Evolutionary conservation across 2,113 vertebrate species (phyloP).

Genomic region (Nerophis lumbriciformis): DNA sequence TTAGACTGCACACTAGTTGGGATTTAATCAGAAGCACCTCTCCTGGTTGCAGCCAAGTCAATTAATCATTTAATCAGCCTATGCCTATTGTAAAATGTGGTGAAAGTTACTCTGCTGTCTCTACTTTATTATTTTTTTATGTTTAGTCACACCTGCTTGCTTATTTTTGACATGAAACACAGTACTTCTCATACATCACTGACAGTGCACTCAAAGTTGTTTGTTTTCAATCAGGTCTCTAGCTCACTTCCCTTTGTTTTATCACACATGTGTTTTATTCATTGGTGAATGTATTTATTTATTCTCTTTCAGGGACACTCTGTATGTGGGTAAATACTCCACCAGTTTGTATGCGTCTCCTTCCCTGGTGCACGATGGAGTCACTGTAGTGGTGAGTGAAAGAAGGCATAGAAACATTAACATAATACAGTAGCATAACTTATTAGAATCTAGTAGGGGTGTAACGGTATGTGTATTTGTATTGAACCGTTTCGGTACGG

Average conservation of each 20-base stretch:
- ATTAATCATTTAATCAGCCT: not conserved
- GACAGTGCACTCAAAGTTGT: not conserved
- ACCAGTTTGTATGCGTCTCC: constrained; percentile 91
- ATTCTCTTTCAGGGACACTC: constrained; percentile 77
- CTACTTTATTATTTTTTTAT: constrained; percentile 6
- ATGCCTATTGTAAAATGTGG: not conserved
- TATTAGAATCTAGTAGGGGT: not conserved
- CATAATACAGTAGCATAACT: not conserved
- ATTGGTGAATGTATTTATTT: not conserved
- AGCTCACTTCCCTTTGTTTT: not conserved
- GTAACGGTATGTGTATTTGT: no score
- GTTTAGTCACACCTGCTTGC: constrained; percentile 29
- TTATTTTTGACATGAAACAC: constrained; percentile 16
- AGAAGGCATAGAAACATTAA: not conserved
- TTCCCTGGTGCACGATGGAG: constrained; percentile 93
- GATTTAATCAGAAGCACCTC: not conserved
- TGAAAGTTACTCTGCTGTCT: not conserved
- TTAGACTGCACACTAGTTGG: not conserved
- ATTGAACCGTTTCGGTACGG: no score
- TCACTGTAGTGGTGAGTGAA: constrained; percentile 92
- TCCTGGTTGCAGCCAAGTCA: not conserved
- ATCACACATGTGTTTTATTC: not conserved
- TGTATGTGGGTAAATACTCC: constrained; percentile 94
- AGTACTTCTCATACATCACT: constrained; percentile 7
- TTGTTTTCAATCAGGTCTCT: not conserved